A percentile compares a stretch with the other conserved stretches of the same genome.
These are phyloP conservation scores for Drosophila cracens DNA, from an alignment of 2,888 invertebrate genomes.

Conservation along the genomic window DNA sequence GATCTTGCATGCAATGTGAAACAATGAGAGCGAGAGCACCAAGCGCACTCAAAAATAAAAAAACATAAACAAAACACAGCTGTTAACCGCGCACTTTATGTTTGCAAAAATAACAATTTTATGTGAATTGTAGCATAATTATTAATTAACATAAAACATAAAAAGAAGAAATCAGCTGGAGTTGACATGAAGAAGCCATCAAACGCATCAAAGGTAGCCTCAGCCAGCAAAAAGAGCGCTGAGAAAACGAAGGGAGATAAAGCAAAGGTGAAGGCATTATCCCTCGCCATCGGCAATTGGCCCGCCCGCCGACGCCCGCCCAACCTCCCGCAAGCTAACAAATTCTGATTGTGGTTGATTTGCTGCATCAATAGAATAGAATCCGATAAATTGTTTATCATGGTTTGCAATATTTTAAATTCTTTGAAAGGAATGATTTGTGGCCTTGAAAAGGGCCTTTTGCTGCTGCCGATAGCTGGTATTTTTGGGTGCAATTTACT, in stretches of 20 bases:
- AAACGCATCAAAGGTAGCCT: constrained; percentile 8
- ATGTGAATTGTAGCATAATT: too few relatives aligned
- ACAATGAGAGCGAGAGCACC: too few relatives aligned
- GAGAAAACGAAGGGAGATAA: constrained; percentile 36
- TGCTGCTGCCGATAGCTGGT: neutral
- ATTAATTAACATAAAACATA: too few relatives aligned
- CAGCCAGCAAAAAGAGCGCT: constrained; percentile 41
- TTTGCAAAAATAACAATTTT: too few relatives aligned
- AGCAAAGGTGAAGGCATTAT: too few relatives aligned
- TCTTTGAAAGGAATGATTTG: constrained; percentile 33
- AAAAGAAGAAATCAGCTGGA: constrained; percentile 26
- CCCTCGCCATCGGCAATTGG: too few relatives aligned
- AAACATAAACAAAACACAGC: too few relatives aligned
- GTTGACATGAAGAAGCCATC: constrained; percentile 40
- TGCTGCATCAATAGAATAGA: neutral
- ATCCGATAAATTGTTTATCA: neutral
- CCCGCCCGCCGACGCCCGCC: too few relatives aligned
- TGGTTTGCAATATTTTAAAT: neutral
- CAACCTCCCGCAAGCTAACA: neutral
- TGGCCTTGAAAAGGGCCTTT: constrained; percentile 55
- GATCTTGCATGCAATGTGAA: too few relatives aligned
- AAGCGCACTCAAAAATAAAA: too few relatives aligned
- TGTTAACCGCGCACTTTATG: too few relatives aligned
- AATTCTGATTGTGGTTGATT: neutral
- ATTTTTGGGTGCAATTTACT: constrained; percentile 34